Percentiles rank a stretch among this genome's conserved stretches.
Evolutionary conservation across 2,113 vertebrate genomes (phyloP).

Genomic region (Leptosomus discolor): DNA sequence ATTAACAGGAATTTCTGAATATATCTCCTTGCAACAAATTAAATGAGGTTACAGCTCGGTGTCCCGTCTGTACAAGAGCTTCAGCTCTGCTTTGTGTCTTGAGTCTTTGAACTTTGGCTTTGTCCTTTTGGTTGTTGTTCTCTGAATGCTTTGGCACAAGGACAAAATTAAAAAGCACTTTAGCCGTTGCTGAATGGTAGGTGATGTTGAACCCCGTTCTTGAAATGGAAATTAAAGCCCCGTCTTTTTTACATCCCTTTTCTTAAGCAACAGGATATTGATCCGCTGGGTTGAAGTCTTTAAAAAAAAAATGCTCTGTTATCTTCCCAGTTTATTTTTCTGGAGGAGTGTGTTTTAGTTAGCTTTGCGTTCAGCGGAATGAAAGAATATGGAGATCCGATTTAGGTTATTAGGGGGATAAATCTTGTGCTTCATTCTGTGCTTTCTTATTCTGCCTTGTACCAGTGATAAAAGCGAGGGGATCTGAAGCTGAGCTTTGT

Average conservation of each 20-base stretch:
- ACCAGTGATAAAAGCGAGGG: neutral
- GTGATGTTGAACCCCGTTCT: slow-evolving; percentile 19
- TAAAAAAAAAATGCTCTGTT: neutral
- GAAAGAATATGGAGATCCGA: slow-evolving; percentile 17
- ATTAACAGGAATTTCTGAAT: slow-evolving; percentile 44
- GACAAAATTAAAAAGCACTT: slow-evolving; percentile 43
- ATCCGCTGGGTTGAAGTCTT: slow-evolving; percentile 24
- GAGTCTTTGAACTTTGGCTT: slow-evolving; percentile 42
- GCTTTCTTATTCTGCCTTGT: neutral
- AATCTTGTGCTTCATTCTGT: slow-evolving; percentile 22
- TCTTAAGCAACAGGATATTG: slow-evolving; percentile 51
- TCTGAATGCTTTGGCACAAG: neutral
- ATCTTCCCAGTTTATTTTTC: slow-evolving; percentile 13
- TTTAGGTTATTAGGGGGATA: slow-evolving; percentile 33
- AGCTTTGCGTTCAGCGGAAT: neutral
- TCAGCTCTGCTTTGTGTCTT: slow-evolving; percentile 33
- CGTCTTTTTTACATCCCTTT: slow-evolving; percentile 22
- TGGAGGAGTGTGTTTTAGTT: neutral
- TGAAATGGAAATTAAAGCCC: slow-evolving; percentile 54
- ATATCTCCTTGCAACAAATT: slow-evolving; percentile 43
- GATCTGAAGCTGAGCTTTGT: slow-evolving; percentile 15
- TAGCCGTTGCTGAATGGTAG: slow-evolving; percentile 11
- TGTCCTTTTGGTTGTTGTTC: slow-evolving; percentile 29
- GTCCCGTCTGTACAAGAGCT: slow-evolving; percentile 1
- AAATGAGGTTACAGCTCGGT: slow-evolving; percentile 54